These are phyloP conservation scores for Thalassophryne amazonica DNA, from an alignment of 2,797 vertebrate species.

Conservation along the genomic window DNA sequence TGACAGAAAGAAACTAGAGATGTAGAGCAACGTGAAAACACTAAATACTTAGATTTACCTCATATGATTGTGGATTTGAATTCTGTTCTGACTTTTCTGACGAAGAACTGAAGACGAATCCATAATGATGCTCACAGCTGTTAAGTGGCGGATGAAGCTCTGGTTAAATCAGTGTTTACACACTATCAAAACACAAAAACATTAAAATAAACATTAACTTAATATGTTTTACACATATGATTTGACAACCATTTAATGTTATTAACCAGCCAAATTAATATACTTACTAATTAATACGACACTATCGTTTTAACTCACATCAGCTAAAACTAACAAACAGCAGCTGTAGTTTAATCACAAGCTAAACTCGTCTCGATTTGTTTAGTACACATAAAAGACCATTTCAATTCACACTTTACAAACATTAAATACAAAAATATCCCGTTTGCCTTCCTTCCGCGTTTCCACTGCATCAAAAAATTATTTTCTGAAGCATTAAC, in stretches of 20 bases:
- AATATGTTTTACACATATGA: too few relatives aligned
- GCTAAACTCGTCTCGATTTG: too few relatives aligned
- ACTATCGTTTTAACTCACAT: too few relatives aligned
- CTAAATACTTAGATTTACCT: conserved; percentile 36
- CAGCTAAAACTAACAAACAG: too few relatives aligned
- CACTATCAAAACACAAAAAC: too few relatives aligned
- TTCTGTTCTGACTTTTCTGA: conserved; percentile 63
- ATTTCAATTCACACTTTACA: neutral
- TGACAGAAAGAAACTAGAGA: too few relatives aligned
- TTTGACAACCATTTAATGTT: too few relatives aligned
- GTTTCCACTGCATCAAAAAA: neutral
- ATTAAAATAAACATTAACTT: too few relatives aligned
- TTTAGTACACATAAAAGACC: neutral
- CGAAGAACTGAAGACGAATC: conserved; percentile 58
- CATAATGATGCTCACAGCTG: conserved; percentile 47
- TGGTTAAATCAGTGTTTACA: too few relatives aligned
- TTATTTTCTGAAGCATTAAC: neutral
- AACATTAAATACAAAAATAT: conserved; percentile 3
- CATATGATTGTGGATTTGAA: conserved; percentile 45
- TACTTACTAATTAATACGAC: too few relatives aligned
- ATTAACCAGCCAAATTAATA: too few relatives aligned
- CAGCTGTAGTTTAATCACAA: too few relatives aligned
- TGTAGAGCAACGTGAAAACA: neutral
- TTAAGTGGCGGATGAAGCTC: neutral
- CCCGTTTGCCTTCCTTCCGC: neutral